phyloP scores from a whole-genome alignment of 2,797 vertebrate genomes.

The Megaceryle alcyon region DNA sequence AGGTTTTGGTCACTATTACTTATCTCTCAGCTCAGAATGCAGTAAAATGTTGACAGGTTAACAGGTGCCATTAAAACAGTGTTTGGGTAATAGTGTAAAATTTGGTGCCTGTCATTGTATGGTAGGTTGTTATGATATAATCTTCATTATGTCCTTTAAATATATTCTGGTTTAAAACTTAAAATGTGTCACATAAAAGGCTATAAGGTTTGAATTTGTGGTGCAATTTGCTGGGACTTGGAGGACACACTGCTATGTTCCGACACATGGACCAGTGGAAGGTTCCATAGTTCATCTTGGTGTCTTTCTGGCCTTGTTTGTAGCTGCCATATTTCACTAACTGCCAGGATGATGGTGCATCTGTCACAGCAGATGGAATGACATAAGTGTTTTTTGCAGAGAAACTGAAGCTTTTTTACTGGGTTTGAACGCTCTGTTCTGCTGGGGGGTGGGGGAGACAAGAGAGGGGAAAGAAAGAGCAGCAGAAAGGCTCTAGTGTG shows the following conservation, averaged over 20 bases:
- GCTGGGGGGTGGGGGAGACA: neutral
- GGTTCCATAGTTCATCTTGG: neutral
- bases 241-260: fast-evolving
- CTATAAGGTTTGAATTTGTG: neutral
- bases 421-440: neutral
- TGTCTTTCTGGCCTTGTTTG: neutral
- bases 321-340: fast-evolving
- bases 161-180: neutral
- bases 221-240: neutral
- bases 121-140: neutral
- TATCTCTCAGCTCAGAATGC: neutral
- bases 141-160: neutral
- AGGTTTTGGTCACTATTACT: neutral
- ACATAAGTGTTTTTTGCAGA: neutral
- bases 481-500: neutral
- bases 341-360: neutral
- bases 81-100: neutral
- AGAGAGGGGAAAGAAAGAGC: neutral
- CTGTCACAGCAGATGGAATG: conserved; percentile 7
- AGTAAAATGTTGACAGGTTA: fast-evolving
- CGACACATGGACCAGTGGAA: neutral
- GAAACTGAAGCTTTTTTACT: neutral
- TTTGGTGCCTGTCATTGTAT: neutral
- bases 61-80: neutral
- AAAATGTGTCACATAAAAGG: neutral